phyloP scores from a whole-genome alignment of 2,113 vertebrate genomes.

The Sterrhoptilus dennistouni region DNA sequence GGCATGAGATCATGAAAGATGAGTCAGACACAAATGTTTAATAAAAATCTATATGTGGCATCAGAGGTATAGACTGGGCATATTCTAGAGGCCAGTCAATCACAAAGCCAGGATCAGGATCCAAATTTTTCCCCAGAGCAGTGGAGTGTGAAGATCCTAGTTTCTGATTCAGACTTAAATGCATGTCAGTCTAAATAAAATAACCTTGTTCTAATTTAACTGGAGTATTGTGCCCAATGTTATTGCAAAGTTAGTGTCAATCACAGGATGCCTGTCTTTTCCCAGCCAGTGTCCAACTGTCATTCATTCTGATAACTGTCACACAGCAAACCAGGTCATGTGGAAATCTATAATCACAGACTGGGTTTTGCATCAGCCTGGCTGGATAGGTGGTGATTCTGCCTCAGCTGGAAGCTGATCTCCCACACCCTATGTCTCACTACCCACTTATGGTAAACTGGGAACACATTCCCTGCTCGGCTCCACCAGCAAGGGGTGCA shows the following conservation, averaged over 20 bases:
- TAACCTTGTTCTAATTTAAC: conserved; percentile 28
- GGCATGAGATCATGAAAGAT: background rate
- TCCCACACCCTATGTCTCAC: background rate
- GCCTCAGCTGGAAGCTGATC: background rate
- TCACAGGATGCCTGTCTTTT: background rate
- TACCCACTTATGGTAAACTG: background rate
- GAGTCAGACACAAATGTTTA: background rate
- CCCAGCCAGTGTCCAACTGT: background rate
- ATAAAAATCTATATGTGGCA: background rate
- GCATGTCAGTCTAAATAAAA: background rate
- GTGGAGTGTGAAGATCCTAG: background rate
- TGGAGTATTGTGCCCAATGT: background rate
- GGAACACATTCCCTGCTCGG: background rate
- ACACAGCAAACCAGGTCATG: conserved; percentile 11
- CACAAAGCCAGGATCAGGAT: background rate
- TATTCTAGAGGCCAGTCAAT: background rate
- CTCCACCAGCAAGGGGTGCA: background rate
- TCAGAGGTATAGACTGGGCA: background rate
- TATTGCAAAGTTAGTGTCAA: conserved; percentile 31
- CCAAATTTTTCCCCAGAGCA: background rate
- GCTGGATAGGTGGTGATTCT: background rate
- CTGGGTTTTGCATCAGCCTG: background rate
- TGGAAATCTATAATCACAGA: background rate
- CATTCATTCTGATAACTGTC: conserved; percentile 43
- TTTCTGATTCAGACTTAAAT: conserved; percentile 9